A percentile compares a stretch with the other conserved stretches of the same genome.
Evolutionary conservation across 1,140 invertebrate genomes (phyloP).

Genomic region (Pachyrhynchus sulphureomaculatus): DNA sequence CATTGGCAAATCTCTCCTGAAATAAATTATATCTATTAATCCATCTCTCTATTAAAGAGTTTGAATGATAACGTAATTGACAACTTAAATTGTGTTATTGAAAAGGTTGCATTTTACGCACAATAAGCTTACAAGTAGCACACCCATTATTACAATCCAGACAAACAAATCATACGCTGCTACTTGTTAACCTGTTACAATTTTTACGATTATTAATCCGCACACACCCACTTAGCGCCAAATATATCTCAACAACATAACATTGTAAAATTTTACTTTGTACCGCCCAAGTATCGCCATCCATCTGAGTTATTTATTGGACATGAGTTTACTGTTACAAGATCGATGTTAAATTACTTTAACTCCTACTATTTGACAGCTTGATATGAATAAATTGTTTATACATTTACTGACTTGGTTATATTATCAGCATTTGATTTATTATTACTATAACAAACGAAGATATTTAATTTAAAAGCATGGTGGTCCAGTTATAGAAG

Average conservation of each 20-base stretch:
- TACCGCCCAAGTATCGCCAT: constrained; percentile 21
- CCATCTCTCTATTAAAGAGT: too few species aligned
- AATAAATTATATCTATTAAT: too few species aligned
- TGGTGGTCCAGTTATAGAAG: too few species aligned
- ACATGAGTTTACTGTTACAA: constrained; percentile 14
- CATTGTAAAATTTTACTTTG: constrained; percentile 15
- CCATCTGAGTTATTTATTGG: constrained; percentile 11
- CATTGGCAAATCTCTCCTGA: too few species aligned
- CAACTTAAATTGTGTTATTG: too few species aligned
- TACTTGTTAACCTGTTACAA: constrained; percentile 25
- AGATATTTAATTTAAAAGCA: too few species aligned
- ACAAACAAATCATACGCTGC: constrained; percentile 21
- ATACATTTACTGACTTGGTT: too few species aligned
- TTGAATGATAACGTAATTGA: too few species aligned
- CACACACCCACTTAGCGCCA: constrained; percentile 18
- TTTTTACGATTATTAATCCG: constrained; percentile 20
- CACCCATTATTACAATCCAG: background rate
- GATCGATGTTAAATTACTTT: constrained; percentile 19
- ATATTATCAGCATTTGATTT: too few species aligned
- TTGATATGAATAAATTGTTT: background rate
- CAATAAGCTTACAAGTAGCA: too few species aligned
- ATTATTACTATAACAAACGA: too few species aligned
- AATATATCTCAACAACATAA: constrained; percentile 20
- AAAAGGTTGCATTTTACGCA: too few species aligned
- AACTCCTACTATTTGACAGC: constrained; percentile 10